A percentile compares a stretch with the other conserved stretches of the same genome.
These are phyloP conservation scores for Sussaba pulchella DNA, from an alignment of 2,888 invertebrate species.

Conservation along the genomic window DNA sequence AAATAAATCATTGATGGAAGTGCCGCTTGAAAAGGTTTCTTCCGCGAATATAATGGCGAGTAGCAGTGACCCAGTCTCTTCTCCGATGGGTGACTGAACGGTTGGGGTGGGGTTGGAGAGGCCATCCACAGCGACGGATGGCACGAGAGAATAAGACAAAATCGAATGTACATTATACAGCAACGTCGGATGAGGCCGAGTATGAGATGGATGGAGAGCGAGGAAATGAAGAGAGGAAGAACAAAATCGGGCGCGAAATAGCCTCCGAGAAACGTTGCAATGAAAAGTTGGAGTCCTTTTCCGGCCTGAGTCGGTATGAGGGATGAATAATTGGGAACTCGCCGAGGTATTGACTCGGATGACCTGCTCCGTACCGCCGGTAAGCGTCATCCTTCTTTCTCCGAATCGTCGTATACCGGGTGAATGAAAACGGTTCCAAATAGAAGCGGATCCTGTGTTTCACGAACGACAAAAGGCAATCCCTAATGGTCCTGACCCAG, in stretches of 20 bases:
- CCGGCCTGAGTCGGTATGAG: slow-evolving; percentile 40
- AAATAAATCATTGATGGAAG: slow-evolving; percentile 56
- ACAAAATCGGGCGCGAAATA: slow-evolving; percentile 37
- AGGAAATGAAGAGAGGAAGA: slow-evolving; percentile 40
- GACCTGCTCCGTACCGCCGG: slow-evolving; percentile 41
- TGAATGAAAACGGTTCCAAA: slow-evolving; percentile 64
- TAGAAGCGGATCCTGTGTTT: slow-evolving; percentile 66
- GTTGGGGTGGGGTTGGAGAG: slow-evolving; percentile 8
- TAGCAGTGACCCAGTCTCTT: slow-evolving; percentile 45
- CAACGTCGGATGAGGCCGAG: background rate
- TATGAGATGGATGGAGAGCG: background rate
- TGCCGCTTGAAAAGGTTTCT: slow-evolving; percentile 57
- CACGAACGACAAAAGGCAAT: slow-evolving; percentile 71
- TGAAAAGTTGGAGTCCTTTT: slow-evolving; percentile 51
- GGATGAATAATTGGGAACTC: slow-evolving; percentile 62
- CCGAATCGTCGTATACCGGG: slow-evolving; percentile 38
- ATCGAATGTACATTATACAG: slow-evolving; percentile 53
- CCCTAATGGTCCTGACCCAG: slow-evolving; percentile 78
- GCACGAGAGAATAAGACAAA: slow-evolving; percentile 46
- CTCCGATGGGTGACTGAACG: slow-evolving; percentile 23
- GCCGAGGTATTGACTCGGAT: slow-evolving; percentile 56
- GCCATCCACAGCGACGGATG: background rate
- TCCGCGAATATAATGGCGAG: slow-evolving; percentile 53
- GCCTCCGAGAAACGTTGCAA: slow-evolving; percentile 39
- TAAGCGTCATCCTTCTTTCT: background rate